Base-by-base conservation (phyloP, 2,888 invertebrate species). In the Diogma glabrata region DNA sequence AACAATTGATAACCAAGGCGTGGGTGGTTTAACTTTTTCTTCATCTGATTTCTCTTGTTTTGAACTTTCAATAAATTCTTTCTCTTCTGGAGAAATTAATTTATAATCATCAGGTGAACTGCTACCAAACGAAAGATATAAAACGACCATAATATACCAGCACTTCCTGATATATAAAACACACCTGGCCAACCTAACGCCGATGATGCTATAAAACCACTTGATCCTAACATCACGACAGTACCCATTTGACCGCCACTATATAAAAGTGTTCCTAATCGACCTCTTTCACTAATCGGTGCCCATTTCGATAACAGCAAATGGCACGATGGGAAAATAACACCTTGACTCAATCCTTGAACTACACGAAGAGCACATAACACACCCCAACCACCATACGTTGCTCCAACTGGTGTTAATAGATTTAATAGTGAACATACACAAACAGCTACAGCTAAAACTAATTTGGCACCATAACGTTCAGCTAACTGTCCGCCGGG, bases 161-260 rank as follows among this genome's bases (percentile, higher is more conserved):
- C 63, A 6, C 71, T 71, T 0, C 87, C 87, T 58, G 84, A 83
- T 2, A 79, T 65, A 62, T 88, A 89, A 67, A 88, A 88, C 52
- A 83, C 81, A 7, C 82, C 76, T 1, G 84, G 82, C 89, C 89
- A 89, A 1, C 88, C 88, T 60, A 78, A 72, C 0, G 68, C 58
- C 0, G 82, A 79, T 1, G 79, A 79, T 0, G 85, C 74, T 40
- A 91, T 71, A 3, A 79, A 70, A 1, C 90, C 90, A n/a, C 86
- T 81, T 19, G 80, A 68, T 12, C 84, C 75, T 61, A 88, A 66
- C 59, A 87, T 81, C 1, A 87, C 63, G 0, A 87, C 83, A 9
- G 87, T 87, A 7, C 91, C 91, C 10, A 88, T 75, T 63, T 86
- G 86, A 9, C 80, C 79, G 47, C 89, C 89, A 47, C 81, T 74